Percentiles rank a stretch among this genome's conserved stretches.
phyloP scores from a whole-genome alignment of 2,888 invertebrate genomes.

The Drosophila borborema region DNA sequence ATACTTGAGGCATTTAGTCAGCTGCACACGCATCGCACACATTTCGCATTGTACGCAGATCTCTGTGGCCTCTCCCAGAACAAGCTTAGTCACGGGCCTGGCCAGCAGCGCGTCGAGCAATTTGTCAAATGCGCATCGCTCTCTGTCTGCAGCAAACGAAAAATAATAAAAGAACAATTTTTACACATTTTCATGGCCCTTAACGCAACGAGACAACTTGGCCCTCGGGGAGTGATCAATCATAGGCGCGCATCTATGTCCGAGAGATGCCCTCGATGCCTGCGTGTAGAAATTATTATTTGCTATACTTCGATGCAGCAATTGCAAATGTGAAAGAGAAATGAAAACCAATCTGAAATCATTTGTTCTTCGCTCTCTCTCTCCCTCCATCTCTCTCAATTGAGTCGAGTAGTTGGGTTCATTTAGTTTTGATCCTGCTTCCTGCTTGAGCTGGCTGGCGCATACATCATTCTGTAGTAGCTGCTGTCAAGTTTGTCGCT shows the following conservation, averaged over 20 bases:
- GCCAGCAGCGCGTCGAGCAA: conserved; percentile 49
- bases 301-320: conserved; percentile 65
- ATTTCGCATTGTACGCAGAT: conserved; percentile 22
- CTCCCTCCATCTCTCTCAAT: neutral
- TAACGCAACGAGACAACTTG: conserved; percentile 58
- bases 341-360: neutral
- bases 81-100: conserved; percentile 69
- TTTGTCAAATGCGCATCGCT: conserved; percentile 71
- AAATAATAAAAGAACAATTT: conserved; percentile 58
- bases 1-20: conserved; percentile 72
- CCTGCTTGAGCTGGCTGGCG: conserved; percentile 30
- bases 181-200: conserved; percentile 70
- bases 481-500: conserved; percentile 71
- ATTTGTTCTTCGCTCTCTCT: neutral
- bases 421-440: conserved; percentile 51
- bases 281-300: conserved; percentile 59
- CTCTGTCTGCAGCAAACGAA: conserved; percentile 37
- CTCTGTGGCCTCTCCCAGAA: conserved; percentile 52
- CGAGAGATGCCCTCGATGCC: neutral
- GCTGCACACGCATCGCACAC: conserved; percentile 59
- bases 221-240: conserved; percentile 80
- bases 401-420: conserved; percentile 26
- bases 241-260: conserved; percentile 49
- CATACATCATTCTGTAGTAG: conserved; percentile 47
- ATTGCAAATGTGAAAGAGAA: conserved; percentile 19